Percentiles rank a stretch among this genome's conserved stretches.
phyloP scores from a whole-genome alignment of 2,797 vertebrate genomes.

The Numenius phaeopus region DNA sequence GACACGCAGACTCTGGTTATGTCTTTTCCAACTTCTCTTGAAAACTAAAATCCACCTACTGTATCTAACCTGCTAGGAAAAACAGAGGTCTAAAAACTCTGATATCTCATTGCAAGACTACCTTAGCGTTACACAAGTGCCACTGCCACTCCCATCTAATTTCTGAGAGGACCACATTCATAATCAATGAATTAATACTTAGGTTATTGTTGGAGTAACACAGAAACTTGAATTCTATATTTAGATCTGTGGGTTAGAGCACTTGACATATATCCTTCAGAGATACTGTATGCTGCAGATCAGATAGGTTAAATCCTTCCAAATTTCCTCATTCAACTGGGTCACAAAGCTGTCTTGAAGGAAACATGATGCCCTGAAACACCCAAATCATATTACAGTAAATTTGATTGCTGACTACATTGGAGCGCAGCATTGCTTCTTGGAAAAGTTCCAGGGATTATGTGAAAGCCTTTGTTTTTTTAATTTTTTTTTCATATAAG shows the following conservation, averaged over 20 bases:
- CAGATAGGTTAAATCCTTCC: neutral
- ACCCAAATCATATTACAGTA: neutral
- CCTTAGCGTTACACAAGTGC: neutral
- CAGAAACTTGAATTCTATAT: too few species aligned
- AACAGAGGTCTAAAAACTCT: fast-evolving
- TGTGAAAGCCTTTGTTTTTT: neutral
- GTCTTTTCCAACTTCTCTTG: neutral
- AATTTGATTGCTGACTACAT: neutral
- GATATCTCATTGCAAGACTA: neutral
- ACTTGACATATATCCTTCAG: neutral
- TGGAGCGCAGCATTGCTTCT: fast-evolving
- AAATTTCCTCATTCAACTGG: neutral
- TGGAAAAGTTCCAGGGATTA: neutral
- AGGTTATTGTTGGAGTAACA: neutral
- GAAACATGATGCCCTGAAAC: neutral
- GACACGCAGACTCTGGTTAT: neutral
- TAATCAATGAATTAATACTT: neutral
- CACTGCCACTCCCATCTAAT: neutral
- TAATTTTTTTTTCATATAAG: neutral
- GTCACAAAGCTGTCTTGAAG: neutral
- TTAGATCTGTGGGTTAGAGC: neutral
- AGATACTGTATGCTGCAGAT: neutral
- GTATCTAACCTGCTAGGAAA: neutral
- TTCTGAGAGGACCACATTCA: neutral
- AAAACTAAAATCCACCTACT: neutral